These are phyloP conservation scores for Nicator chloris DNA, from an alignment of 2,113 vertebrate genomes.

Conservation along the genomic window DNA sequence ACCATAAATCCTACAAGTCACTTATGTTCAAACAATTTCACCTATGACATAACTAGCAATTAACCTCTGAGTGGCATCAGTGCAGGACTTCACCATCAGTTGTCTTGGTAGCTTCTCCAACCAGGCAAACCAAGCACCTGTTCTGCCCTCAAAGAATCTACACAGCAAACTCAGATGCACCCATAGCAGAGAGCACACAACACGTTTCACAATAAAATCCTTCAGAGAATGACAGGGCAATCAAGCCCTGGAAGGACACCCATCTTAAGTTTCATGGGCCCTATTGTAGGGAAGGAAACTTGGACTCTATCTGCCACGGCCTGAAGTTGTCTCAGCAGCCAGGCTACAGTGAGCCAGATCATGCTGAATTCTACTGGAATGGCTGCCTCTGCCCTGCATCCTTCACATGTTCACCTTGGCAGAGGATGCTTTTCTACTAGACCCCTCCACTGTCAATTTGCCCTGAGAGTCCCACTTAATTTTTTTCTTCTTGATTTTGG, in stretches of 20 bases:
- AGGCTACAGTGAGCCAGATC: neutral
- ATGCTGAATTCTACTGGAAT: neutral
- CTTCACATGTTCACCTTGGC: neutral
- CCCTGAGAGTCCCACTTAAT: neutral
- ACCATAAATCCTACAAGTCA: neutral
- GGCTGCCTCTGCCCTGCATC: neutral
- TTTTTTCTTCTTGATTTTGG: neutral
- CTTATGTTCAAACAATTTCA: neutral
- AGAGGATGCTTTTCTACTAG: neutral
- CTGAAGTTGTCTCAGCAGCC: neutral
- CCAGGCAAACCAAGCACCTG: neutral
- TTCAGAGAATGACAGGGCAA: neutral
- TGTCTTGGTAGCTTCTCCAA: neutral
- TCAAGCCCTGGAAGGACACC: neutral
- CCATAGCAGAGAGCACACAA: neutral
- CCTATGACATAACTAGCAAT: neutral
- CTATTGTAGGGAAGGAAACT: neutral
- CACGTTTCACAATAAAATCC: neutral
- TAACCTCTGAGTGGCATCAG: neutral
- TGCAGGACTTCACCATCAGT: neutral
- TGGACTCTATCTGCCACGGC: neutral
- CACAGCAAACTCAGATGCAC: neutral
- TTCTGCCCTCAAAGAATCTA: neutral
- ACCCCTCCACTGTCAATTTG: neutral
- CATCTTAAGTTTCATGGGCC: neutral